Evolutionary conservation across 2,797 vertebrate species (phyloP), one percentile per base, ranked within the genome.

Genomic region (Melanotaenia trifasciata): DNA sequence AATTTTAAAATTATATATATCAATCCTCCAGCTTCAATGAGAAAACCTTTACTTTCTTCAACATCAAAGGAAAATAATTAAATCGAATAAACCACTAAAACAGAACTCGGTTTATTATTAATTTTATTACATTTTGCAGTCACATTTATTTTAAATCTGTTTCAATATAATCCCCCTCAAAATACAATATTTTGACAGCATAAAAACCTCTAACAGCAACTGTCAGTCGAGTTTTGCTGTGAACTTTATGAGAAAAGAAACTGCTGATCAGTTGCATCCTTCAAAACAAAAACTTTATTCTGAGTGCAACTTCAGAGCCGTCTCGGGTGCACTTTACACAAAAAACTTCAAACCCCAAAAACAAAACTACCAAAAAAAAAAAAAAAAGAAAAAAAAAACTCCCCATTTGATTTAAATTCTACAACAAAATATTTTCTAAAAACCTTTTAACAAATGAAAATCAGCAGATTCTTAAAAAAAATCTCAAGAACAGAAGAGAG

Each of bases 221-320:
- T 67, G 33, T 9, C 59, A 70, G 53, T 50, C 22, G 36, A 16
- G 18, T 35, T 45, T 60, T 30, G 28, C 12, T 12, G 51, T 64
- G 28, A 80, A 45, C 18, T 56, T 57, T 10, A 57, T 20, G 51
- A 47, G 7, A 70, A 71, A 76, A 67, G 1, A 67, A 69, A 67
- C 14, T 4, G 6, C 64, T 38, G 24, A 47, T 22, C 50, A 33
- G 58, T 16, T 43, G 12, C 50, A 53, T 43, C 53, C 24, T 81
- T 73, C 64, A 83, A 80, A 84, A 72, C 78, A 78, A 87, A 90
- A 53, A 70, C 63, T 84, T 85, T 84, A 87, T 83, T 90, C 67
- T 30, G 80, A 6, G 43, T 45, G 43, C 43, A 45, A 45, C 43
- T 7, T 45, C 12, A 5, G 43, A 18, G 38, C 38, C 1, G 38